Conservation (phyloP, 2,888 invertebrate species). For the Mongoloraphidia duomilia region DNA sequence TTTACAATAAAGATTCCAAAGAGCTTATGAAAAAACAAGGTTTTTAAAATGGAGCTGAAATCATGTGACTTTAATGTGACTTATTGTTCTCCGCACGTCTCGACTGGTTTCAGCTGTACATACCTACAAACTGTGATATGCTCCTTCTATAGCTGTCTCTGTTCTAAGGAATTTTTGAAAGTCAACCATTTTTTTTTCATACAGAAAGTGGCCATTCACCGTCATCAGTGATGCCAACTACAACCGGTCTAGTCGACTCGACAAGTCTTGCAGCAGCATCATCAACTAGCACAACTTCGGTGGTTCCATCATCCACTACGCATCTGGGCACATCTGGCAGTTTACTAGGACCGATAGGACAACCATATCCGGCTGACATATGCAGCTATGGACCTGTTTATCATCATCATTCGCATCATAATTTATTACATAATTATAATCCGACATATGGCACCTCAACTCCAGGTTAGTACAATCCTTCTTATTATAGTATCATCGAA, state of each 20-base stretch:
- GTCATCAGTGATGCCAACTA: constrained; percentile 5
- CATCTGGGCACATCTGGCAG: constrained; percentile 23
- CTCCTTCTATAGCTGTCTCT: no score
- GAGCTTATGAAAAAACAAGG: no score
- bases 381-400: constrained; percentile 54
- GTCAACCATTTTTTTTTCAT: no score
- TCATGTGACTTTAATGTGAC: no score
- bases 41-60: no score
- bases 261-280: constrained; percentile 4
- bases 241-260: constrained; percentile 1
- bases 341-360: constrained; percentile 33
- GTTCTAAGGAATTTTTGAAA: no score
- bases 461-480: no score
- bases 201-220: not conserved
- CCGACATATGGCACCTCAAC: constrained; percentile 24
- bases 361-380: constrained; percentile 49
- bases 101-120: no score
- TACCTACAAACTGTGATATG: no score
- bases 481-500: no score
- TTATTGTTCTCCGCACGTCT: no score
- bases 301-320: constrained; percentile 25
- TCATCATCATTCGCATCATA: constrained; percentile 34
- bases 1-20: no score
- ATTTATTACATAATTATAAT: constrained; percentile 28
- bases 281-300: constrained; percentile 12